Percentiles rank a stretch among this genome's conserved stretches.
Conservation (phyloP, 2,113 vertebrate species). For the Sinocyclocheilus maitianheensis region DNA sequence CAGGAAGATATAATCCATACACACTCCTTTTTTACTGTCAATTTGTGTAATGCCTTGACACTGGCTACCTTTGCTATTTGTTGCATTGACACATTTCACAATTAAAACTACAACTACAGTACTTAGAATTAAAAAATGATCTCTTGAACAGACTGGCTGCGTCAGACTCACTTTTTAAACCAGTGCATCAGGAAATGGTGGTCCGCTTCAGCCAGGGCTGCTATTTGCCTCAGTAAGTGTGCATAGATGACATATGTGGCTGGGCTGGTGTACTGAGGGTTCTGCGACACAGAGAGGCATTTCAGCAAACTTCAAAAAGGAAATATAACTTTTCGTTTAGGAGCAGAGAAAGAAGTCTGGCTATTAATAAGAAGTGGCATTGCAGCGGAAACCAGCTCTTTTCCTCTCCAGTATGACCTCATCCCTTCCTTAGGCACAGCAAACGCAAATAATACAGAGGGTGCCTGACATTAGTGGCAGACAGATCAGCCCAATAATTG, state of each 20-base stretch:
- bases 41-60: not conserved
- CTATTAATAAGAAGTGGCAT: constrained; percentile 59
- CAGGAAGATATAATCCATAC: constrained; percentile 9
- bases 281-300: constrained; percentile 76
- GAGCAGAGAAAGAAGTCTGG: constrained; percentile 52
- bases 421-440: constrained; percentile 56
- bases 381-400: constrained; percentile 56
- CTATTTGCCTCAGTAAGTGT: constrained; percentile 88
- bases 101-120: not conserved
- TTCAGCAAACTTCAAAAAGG: constrained; percentile 49
- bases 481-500: constrained; percentile 49
- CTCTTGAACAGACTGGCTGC: not conserved
- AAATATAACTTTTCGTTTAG: constrained; percentile 55
- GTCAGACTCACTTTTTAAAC: constrained; percentile 83
- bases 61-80: not conserved
- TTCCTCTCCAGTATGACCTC: constrained; percentile 63
- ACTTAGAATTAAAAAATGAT: not conserved
- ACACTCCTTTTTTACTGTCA: not conserved
- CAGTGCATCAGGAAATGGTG: constrained; percentile 89
- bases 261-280: constrained; percentile 88
- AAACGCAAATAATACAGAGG: constrained; percentile 51
- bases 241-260: constrained; percentile 90
- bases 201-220: constrained; percentile 85
- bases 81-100: not conserved
- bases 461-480: constrained; percentile 48